Base-by-base conservation (phyloP, 1,140 invertebrate species). In the Chironomus tepperi region DNA sequence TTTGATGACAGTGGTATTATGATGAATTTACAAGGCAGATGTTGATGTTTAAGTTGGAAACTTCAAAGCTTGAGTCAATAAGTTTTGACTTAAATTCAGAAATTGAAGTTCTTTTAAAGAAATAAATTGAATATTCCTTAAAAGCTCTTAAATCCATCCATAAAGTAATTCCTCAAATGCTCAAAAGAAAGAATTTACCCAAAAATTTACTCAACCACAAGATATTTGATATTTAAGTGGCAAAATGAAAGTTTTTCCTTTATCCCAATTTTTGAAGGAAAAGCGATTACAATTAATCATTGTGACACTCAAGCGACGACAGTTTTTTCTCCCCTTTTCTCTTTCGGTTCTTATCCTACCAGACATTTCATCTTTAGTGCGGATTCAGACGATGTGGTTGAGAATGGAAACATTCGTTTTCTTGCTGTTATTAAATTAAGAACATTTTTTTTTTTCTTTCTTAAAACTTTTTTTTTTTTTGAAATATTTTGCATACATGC, bases 241-340 rank as follows among this genome's bases (percentile, higher is more conserved):
- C 12, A 57, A 57, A 57, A 57, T 57, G 47, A 57, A 15, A 57
- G 47, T 57, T 57, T 57, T 57, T 57, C 1, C 5, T 15, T 57
- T 15, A n/a, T 10, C 12, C 47, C n/a, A n/a, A n/a, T 57, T n/a
- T 57, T 57, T 57, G 47, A n/a, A 57, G 47, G 12, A 57, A n/a
- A 57, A 57, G 15, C 47, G 47, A 57, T 57, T 57, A 57, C 47
- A 57, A 57, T 57, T 57, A 57, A 57, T 57, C 47, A 57, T 57
- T 57, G 47, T 57, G 47, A 57, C 47, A 57, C 47, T 34, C 47
- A 57, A 57, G 9, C 47, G 47, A n/a, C 47, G 47, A n/a, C 47
- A n/a, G n/a, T n/a, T n/a, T 57, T 57, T 57, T 57, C 43, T 47
- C 43, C n/a, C 8, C 12, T n/a, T 5, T 57, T n/a, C 47, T 57